Percentiles rank a stretch among this genome's conserved stretches.
Evolutionary conservation across 2,797 vertebrate genomes (phyloP).

Genomic region (Knipowitschia caucasica): DNA sequence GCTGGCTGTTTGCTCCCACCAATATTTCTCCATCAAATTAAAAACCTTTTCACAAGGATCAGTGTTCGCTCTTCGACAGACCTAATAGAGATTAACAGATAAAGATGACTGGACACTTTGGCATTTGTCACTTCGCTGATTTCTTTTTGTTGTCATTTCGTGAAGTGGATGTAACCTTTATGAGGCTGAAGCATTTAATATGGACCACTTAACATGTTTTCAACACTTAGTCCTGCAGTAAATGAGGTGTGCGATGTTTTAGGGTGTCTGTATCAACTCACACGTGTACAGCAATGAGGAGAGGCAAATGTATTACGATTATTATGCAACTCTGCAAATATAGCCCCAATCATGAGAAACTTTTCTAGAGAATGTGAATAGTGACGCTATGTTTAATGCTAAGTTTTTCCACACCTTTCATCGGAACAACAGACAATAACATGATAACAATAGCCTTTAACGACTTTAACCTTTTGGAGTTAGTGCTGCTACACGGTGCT

Average conservation of each 20-base stretch:
- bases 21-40: too few relatives aligned
- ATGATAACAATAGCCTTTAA: too few relatives aligned
- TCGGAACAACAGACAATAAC: too few relatives aligned
- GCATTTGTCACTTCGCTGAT: slow-evolving; percentile 9
- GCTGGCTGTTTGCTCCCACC: slow-evolving; percentile 9
- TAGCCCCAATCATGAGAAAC: too few relatives aligned
- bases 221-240: not conserved
- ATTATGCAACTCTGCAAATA: too few relatives aligned
- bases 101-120: slow-evolving; percentile 17
- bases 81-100: slow-evolving; percentile 12
- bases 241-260: not conserved
- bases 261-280: not conserved
- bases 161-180: not conserved
- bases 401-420: too few relatives aligned
- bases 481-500: too few relatives aligned
- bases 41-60: slow-evolving; percentile 36
- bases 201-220: not conserved
- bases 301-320: too few relatives aligned
- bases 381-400: too few relatives aligned
- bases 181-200: not conserved
- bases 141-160: not conserved
- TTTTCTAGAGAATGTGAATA: too few relatives aligned
- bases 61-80: slow-evolving; percentile 27
- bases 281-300: too few relatives aligned
- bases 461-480: too few relatives aligned